A percentile compares a stretch with the other conserved stretches of the same genome.
Conservation (phyloP, 2,797 vertebrate species). For the Acomys russatus region DNA sequence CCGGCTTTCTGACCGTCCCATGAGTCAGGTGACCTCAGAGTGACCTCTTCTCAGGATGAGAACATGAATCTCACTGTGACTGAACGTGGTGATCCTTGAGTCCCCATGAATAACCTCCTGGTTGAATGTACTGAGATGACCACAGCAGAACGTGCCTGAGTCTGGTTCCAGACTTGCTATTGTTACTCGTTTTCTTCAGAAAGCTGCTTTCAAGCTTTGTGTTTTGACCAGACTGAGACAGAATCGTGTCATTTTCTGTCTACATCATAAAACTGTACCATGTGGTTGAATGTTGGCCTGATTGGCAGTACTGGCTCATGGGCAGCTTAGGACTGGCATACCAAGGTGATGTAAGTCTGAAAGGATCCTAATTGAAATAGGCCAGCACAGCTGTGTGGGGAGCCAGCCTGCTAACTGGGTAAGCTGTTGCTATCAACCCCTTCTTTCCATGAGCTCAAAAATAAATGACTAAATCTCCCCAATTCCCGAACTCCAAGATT, state of each 20-base stretch:
- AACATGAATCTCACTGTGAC: conserved; percentile 12
- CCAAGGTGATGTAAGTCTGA: conserved; percentile 81
- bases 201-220: conserved; percentile 50
- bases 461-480: conserved; percentile 81
- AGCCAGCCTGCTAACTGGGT: conserved; percentile 74
- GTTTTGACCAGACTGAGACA: conserved; percentile 77
- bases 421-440: conserved; percentile 77
- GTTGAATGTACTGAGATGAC: conserved; percentile 58
- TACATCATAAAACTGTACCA: conserved; percentile 76
- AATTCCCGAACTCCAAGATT: conserved; percentile 72
- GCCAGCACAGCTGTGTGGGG: conserved; percentile 81
- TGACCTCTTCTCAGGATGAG: conserved; percentile 41
- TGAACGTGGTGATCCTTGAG: conserved; percentile 45
- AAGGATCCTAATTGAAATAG: conserved; percentile 83
- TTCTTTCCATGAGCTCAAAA: conserved; percentile 84
- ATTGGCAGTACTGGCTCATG: conserved; percentile 81
- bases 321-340: conserved; percentile 78
- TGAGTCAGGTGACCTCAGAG: conserved; percentile 49
- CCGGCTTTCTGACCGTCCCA: background rate
- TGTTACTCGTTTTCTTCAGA: conserved; percentile 68
- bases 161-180: conserved; percentile 38
- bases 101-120: conserved; percentile 50
- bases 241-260: conserved; percentile 76
- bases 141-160: conserved; percentile 63
- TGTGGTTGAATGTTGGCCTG: conserved; percentile 78